Evolutionary conservation across 2,113 vertebrate genomes (phyloP), one percentile per base, ranked within the genome.

Genomic region (Triplophysa dalaica): DNA sequence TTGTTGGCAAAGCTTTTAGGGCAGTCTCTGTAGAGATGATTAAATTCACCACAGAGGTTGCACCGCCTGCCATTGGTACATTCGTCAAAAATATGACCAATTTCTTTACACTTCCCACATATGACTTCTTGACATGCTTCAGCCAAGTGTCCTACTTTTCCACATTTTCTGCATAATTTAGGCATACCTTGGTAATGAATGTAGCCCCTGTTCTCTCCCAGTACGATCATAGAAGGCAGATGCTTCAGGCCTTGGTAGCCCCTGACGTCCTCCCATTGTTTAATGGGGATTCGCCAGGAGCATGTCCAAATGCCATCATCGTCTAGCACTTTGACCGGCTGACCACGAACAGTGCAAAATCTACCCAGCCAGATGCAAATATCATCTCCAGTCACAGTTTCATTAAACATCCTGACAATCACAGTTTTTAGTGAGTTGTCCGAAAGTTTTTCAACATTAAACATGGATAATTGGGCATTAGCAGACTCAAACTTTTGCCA

Each of bases 1-100:
- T 41, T 84, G 63, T 79, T 79, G n/a, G 83, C 83, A 79, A 82
- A 82, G 1, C 24, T 54, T 11, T 24, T 24, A 1, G 24, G 24
- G 24, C 24, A 24, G 1, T 24, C 24, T 24, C 24, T 24, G 24
- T 24, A 24, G 1, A 24, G 24, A 24, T 24, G 24, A 24, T 2
- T 24, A 1, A 2, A 1, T 1, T 24, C 24, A 1, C 24, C 24
- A 24, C 24, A 24, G 24, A 24, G 24, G 24, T 24, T 24, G 24
- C 24, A 24, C 24, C 2, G 1, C 2, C 24, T 24, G 24, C 24
- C 24, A 24, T 24, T 24, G 24, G 24, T 24, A 24, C 24, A 24
- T 2, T 24, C 24, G 1, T 24, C 24, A 24, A 24, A 24, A 24
- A 2, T 1, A 2, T 24, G 24, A 24, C 24, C 24, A 24, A 24